Percentiles rank a stretch among this genome's conserved stretches.
These are phyloP conservation scores for Gallinago paraguaiae DNA, from an alignment of 2,113 vertebrate genomes.

Conservation along the genomic window DNA sequence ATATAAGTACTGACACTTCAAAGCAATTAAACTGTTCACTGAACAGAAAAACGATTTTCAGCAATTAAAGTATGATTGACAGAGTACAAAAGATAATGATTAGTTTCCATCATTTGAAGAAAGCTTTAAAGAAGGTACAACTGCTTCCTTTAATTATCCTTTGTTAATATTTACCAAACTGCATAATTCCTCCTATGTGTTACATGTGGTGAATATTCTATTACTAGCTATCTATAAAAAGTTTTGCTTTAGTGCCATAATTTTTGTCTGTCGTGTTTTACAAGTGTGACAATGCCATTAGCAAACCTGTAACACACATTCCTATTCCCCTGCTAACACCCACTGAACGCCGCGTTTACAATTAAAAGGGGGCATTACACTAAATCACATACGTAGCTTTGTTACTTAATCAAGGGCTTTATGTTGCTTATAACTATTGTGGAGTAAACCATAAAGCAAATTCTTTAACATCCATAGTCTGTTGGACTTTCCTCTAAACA, in stretches of 20 bases:
- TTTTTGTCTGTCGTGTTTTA: background rate
- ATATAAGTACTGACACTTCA: background rate
- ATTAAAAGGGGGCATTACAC: background rate
- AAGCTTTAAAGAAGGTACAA: background rate
- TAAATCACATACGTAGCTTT: background rate
- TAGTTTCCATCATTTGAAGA: background rate
- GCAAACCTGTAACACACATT: background rate
- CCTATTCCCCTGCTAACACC: background rate
- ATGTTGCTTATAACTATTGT: too few relatives aligned
- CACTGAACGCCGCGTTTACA: background rate
- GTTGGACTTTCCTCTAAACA: too few relatives aligned
- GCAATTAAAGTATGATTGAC: constrained; percentile 14
- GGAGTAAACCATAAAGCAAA: too few relatives aligned
- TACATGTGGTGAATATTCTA: background rate
- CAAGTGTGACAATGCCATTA: background rate
- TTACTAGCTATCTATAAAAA: background rate
- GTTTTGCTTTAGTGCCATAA: background rate
- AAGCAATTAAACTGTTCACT: constrained; percentile 53
- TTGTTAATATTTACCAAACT: constrained; percentile 23
- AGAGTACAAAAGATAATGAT: background rate
- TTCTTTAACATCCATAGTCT: too few relatives aligned
- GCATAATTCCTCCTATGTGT: background rate
- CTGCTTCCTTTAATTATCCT: background rate
- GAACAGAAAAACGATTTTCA: background rate
- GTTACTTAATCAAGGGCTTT: background rate